Percentiles rank a stretch among this genome's conserved stretches.
phyloP scores from a whole-genome alignment of 2,888 invertebrate species.

The Merodon equestris region DNA sequence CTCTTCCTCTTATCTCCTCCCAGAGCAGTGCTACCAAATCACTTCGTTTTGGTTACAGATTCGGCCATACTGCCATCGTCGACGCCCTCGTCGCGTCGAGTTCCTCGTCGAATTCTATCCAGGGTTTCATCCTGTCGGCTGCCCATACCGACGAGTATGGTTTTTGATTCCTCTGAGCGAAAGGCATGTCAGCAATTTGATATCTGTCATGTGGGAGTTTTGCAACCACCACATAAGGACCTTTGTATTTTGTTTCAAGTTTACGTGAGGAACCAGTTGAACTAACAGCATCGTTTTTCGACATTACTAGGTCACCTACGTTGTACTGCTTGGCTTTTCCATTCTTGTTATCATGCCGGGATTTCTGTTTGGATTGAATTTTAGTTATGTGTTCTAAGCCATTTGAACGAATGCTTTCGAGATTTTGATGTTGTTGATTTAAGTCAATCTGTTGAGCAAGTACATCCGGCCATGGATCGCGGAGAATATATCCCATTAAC shows the following conservation, averaged over 20 bases:
- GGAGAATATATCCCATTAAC: constrained; percentile 23
- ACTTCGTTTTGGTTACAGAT: constrained; percentile 20
- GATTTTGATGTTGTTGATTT: constrained; percentile 13
- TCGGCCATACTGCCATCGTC: constrained; percentile 37
- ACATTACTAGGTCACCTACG: constrained; percentile 16
- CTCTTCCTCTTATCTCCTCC: too few relatives aligned
- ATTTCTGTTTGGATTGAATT: constrained; percentile 28
- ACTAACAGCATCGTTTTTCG: constrained; percentile 27
- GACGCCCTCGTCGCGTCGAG: constrained; percentile 16
- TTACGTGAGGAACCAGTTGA: constrained; percentile 17
- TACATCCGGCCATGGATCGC: constrained; percentile 21
- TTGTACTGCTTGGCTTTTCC: constrained; percentile 26
- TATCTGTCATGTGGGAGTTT: constrained; percentile 7
- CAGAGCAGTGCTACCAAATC: neutral
- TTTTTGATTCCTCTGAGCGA: constrained; percentile 23
- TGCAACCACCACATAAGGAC: constrained; percentile 23
- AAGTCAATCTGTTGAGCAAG: neutral
- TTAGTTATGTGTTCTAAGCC: constrained; percentile 24
- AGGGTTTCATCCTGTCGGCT: constrained; percentile 23
- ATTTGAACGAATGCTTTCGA: constrained; percentile 10
- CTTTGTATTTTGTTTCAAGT: constrained; percentile 11
- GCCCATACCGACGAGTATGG: constrained; percentile 30
- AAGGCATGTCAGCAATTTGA: constrained; percentile 35
- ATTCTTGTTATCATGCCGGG: constrained; percentile 12
- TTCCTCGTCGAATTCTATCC: constrained; percentile 15